phyloP scores from a whole-genome alignment of 1,140 invertebrate species.

The Aplysia californica region DNA sequence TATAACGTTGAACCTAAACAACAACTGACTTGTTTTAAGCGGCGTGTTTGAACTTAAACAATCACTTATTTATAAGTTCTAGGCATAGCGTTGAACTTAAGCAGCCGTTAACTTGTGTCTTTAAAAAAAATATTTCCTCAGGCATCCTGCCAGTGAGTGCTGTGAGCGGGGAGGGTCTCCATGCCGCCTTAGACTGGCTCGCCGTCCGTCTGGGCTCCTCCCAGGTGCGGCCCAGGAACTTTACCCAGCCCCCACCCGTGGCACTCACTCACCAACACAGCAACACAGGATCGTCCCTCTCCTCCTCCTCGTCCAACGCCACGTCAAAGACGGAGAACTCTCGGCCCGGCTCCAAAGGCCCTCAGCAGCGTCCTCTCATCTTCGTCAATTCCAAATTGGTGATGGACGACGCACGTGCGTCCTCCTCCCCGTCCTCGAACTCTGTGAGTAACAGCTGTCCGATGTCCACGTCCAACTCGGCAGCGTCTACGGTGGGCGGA shows the following conservation, averaged over 20 bases:
- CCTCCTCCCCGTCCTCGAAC: not conserved
- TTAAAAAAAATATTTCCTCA: no score
- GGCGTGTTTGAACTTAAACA: no score
- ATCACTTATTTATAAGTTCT: no score
- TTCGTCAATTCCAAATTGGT: constrained; percentile 13
- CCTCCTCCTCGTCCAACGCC: constrained; percentile 4
- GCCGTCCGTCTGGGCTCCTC: constrained; percentile 50
- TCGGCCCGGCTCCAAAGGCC: not conserved
- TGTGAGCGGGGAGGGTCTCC: constrained; percentile 52
- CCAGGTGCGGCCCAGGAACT: constrained; percentile 34
- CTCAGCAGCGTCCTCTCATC: constrained; percentile 8
- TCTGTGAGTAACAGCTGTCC: constrained; percentile 12
- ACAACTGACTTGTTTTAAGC: no score
- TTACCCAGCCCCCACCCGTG: not conserved
- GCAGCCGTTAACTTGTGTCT: no score
- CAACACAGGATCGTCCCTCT: constrained; percentile 1
- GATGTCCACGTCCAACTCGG: no score
- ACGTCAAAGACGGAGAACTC: constrained; percentile 19
- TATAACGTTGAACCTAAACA: no score
- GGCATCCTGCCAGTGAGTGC: constrained; percentile 58
- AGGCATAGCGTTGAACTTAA: no score
- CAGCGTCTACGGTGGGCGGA: no score
- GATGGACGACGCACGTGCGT: not conserved
- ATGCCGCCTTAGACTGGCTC: constrained; percentile 59
- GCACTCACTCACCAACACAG: not conserved